Percentiles rank a stretch among this genome's conserved stretches.
Evolutionary conservation across 2,888 invertebrate species (phyloP).

Genomic region (Ferdinandea cuprea): DNA sequence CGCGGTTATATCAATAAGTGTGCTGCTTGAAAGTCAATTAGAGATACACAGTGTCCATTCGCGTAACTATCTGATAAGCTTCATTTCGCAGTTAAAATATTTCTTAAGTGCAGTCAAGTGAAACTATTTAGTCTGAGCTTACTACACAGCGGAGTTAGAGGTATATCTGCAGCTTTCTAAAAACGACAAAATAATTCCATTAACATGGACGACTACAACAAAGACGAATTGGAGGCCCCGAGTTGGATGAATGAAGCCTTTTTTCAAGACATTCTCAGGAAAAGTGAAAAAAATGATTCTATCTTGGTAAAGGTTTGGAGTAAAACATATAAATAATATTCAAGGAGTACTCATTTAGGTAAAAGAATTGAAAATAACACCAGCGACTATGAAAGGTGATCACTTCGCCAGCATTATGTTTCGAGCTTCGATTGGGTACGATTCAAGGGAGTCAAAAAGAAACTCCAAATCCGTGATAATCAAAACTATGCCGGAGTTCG

Average conservation of each 20-base stretch:
- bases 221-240: constrained; percentile 76
- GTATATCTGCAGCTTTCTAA: too few species aligned
- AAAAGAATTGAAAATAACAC: constrained; percentile 1
- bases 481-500: constrained; percentile 78
- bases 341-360: background rate
- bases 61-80: too few species aligned
- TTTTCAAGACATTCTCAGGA: constrained; percentile 68
- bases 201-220: constrained; percentile 52
- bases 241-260: constrained; percentile 77
- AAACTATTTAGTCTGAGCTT: too few species aligned
- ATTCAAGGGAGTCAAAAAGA: background rate
- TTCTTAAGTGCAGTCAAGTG: too few species aligned
- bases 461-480: constrained; percentile 76
- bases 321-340: background rate
- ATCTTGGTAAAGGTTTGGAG: constrained; percentile 18
- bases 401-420: constrained; percentile 78
- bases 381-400: constrained; percentile 72
- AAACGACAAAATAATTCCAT: too few species aligned
- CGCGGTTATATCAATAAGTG: too few species aligned
- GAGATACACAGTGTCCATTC: too few species aligned
- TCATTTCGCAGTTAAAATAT: too few species aligned
- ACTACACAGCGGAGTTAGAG: too few species aligned
- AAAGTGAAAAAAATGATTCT: constrained; percentile 51
- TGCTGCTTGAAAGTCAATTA: too few species aligned
- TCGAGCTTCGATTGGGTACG: constrained; percentile 60